A percentile compares a stretch with the other conserved stretches of the same genome.
These are phyloP conservation scores for Steinernema carpocapsae DNA, from an alignment of 2,888 invertebrate genomes.

Conservation along the genomic window DNA sequence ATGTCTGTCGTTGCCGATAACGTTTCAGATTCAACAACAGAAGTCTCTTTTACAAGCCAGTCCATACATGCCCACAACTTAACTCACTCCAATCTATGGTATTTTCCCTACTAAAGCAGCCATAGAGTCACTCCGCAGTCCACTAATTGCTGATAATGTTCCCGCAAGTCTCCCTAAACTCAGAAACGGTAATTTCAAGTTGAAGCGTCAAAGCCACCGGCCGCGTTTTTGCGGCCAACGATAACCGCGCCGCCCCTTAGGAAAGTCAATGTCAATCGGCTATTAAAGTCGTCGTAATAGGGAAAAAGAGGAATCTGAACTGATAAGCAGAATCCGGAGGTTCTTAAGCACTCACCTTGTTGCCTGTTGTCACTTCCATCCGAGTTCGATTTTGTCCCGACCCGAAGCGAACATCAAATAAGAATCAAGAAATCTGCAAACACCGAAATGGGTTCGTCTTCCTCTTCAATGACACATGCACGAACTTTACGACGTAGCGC, in stretches of 20 bases:
- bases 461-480: conserved; percentile 18
- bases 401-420: too few relatives aligned
- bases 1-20: too few relatives aligned
- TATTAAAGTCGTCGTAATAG: neutral
- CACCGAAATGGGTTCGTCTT: neutral
- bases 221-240: neutral
- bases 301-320: neutral
- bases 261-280: neutral
- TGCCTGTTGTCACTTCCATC: neutral
- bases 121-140: too few relatives aligned
- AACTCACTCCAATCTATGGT: too few relatives aligned
- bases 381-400: neutral
- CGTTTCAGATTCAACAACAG: too few relatives aligned
- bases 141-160: neutral
- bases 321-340: neutral
- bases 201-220: neutral
- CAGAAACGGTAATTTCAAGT: neutral
- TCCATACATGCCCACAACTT: too few relatives aligned
- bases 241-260: neutral
- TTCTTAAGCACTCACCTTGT: conserved; percentile 1
- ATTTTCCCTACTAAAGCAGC: too few relatives aligned
- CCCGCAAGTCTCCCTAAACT: neutral
- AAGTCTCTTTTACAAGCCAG: too few relatives aligned
- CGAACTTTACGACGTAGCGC: conserved; percentile 19
- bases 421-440: conserved; percentile 8